These are phyloP conservation scores for Pemphigus obesinymphae DNA, from an alignment of 1,140 invertebrate species.

Conservation along the genomic window DNA sequence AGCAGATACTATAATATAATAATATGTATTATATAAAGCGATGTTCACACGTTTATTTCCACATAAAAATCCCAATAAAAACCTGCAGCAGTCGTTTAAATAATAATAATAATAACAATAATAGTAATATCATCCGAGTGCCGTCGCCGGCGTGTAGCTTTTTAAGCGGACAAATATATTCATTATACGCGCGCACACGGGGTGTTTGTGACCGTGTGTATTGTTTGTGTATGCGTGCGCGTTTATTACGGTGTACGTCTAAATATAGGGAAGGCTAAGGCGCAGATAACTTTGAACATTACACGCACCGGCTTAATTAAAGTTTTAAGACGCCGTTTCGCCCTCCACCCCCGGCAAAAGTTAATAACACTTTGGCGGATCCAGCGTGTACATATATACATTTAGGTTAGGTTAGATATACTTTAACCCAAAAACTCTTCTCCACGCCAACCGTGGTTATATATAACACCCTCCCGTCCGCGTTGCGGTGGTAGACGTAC, in stretches of 20 bases:
- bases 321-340: constrained; percentile 6
- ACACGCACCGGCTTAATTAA: constrained; percentile 38
- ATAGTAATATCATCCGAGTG: too few species aligned
- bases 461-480: background rate
- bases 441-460: background rate
- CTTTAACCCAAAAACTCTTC: background rate
- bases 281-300: constrained; percentile 11
- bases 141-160: background rate
- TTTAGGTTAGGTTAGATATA: background rate
- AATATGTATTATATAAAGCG: too few species aligned
- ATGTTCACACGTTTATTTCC: constrained; percentile 19
- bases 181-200: background rate
- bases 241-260: background rate
- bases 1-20: too few species aligned
- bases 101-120: background rate
- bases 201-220: too few species aligned
- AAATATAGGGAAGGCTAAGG: background rate
- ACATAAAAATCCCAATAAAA: constrained; percentile 31
- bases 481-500: too few species aligned
- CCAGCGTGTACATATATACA: background rate
- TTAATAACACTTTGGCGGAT: background rate
- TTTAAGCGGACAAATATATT: constrained; percentile 4
- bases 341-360: background rate
- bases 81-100: background rate
- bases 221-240: background rate